Conservation (phyloP, 37 sponge, comb jelly and placozoan genomes). For the Lycopodina hypogea region DNA sequence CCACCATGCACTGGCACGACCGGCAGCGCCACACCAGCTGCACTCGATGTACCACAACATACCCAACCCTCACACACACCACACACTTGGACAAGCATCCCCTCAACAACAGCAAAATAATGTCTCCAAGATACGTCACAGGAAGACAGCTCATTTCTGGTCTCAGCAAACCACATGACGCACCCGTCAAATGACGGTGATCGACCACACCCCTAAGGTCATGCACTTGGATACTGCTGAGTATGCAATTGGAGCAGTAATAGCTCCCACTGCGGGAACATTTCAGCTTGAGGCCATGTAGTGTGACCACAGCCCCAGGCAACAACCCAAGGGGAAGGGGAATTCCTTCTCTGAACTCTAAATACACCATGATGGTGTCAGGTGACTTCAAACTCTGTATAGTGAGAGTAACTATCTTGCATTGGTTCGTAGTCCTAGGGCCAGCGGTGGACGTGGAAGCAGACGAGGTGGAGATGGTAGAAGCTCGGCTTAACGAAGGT, state of each 20-base stretch:
- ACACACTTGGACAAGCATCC: conserved; percentile 21
- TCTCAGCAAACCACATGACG: neutral
- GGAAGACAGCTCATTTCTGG: conserved; percentile 16
- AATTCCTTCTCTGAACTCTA: neutral
- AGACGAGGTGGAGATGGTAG: neutral
- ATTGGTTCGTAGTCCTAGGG: neutral
- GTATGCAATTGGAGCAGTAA: conserved; percentile 18
- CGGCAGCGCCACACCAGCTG: conserved; percentile 29
- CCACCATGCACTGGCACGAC: conserved; percentile 23
- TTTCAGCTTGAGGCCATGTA: conserved; percentile 18
- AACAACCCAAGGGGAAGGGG: conserved; percentile 33
- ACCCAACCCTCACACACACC: conserved; percentile 20
- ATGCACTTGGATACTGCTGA: conserved; percentile 22
- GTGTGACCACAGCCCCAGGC: conserved; percentile 32
- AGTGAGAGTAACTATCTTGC: conserved; percentile 24
- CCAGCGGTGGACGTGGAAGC: neutral
- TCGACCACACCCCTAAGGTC: neutral
- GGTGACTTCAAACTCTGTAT: conserved; percentile 9
- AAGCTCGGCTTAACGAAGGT: neutral
- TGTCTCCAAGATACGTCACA: neutral
- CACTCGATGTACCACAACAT: conserved; percentile 10
- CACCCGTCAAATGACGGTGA: neutral
- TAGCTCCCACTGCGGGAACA: conserved; percentile 27
- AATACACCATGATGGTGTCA: conserved; percentile 43
- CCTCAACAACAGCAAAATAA: neutral